phyloP scores from a whole-genome alignment of 2,113 vertebrate species.

The Heterocephalus glaber region DNA sequence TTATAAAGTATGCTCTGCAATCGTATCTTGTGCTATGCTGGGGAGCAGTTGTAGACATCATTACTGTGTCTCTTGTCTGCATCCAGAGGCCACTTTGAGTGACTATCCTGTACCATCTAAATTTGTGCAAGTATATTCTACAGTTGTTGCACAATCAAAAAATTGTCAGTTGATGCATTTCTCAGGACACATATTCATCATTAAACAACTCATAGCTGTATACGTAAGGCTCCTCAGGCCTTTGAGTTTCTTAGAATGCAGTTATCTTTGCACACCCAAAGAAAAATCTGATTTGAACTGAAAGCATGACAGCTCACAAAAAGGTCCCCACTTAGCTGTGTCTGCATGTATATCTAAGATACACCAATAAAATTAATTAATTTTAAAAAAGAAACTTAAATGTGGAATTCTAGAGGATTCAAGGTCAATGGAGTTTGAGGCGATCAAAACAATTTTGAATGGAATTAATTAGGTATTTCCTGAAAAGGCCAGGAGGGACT shows the following conservation, averaged over 20 bases:
- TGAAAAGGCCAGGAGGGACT: not conserved
- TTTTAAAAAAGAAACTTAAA: not conserved
- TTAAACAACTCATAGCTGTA: not conserved
- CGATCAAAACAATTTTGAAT: not conserved
- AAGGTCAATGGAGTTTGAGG: not conserved
- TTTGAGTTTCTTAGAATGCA: not conserved
- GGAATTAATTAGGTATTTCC: not conserved
- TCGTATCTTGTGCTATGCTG: no score
- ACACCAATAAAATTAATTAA: not conserved
- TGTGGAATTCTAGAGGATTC: not conserved
- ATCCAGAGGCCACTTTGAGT: not conserved
- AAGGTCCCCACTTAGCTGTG: not conserved
- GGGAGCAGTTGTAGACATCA: not conserved
- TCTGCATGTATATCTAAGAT: not conserved
- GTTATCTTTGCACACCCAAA: not conserved
- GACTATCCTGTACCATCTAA: no score
- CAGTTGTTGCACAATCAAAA: no score
- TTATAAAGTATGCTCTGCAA: not conserved
- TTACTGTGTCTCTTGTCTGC: no score
- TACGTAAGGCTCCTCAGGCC: not conserved
- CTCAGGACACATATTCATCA: no score
- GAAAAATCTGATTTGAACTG: not conserved
- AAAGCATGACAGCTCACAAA: not conserved
- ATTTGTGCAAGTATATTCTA: not conserved
- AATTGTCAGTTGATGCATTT: not conserved